Evolutionary conservation across 2,113 vertebrate species (phyloP), one percentile per base, ranked within the genome.

Genomic region (Pluvialis apricaria): DNA sequence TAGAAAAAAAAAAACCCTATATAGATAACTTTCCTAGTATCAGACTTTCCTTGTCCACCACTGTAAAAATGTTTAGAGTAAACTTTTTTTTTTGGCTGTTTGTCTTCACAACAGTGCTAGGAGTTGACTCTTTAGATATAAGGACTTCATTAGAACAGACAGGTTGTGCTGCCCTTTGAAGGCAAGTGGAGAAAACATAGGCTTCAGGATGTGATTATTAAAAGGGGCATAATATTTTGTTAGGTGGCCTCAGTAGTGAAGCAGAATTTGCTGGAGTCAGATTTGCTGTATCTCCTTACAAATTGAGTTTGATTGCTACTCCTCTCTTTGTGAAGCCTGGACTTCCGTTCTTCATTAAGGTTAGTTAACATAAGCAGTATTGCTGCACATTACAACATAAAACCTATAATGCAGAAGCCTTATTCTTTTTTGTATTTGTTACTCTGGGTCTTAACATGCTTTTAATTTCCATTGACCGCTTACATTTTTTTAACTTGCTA

Each of bases 321-420:
- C 98, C 99, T 40, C 98, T 98, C 19, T 99, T 99, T 95, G 97
- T 99, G 98, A 99, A 99, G 95, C 99, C 99, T 12, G 98, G 98
- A 32, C 98, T 99, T 66, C 99, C 99, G 2, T 99, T 98, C 94
- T 95, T 97, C 73, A 94, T 99, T 83, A 99, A 98, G 98, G 99
- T 99, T 71, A 94, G 90, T 90, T 68, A 60, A 65, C 34, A 31
- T n/a, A 16, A 34, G 21, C 21, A 32, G 18, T 17, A 19, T 40
- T 38, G 20, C 19, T 78, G 49, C 42, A 57, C 16, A 7, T 36
- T 58, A 9, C 11, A 61, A 2, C 6, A 20, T 2, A 13, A 85
- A 52, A 11, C 32, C 34, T 51, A 13, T 8, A 7, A 20, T 24
- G 21, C 72, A 42, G 15, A 29, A 54, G 8, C 19, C 21, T 36